Evolutionary conservation across 2,888 invertebrate species (phyloP).

Genomic region (Trisateles emortualis): DNA sequence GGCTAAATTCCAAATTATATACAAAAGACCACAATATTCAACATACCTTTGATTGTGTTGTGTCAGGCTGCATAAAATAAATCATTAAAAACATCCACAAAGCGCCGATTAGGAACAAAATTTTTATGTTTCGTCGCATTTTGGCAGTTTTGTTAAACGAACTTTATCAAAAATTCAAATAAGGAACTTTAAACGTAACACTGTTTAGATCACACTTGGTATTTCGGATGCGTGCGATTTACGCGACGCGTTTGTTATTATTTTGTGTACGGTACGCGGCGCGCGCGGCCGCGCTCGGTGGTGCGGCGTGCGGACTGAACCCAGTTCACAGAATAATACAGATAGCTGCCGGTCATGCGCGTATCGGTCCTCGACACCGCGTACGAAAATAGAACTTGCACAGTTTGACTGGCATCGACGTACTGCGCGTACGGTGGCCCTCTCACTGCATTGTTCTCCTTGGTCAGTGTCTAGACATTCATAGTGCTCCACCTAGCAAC

Average conservation of each 20-base stretch:
- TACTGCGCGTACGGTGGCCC: conserved; percentile 41
- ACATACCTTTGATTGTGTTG: conserved; percentile 74
- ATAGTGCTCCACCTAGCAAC: conserved; percentile 25
- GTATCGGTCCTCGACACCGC: conserved; percentile 71
- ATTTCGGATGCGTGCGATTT: conserved; percentile 41
- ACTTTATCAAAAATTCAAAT: conserved; percentile 21
- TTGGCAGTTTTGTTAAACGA: conserved; percentile 35
- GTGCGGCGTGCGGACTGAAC: conserved; percentile 75
- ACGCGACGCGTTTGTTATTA: conserved; percentile 58
- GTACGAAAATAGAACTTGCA: conserved; percentile 72
- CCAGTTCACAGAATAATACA: conserved; percentile 52
- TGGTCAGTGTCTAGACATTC: conserved; percentile 45
- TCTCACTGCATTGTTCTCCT: conserved; percentile 57
- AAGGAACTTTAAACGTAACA: conserved; percentile 39
- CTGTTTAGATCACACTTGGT: conserved; percentile 44
- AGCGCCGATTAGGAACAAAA: conserved; percentile 74
- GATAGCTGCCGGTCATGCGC: conserved; percentile 77
- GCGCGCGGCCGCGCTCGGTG: conserved; percentile 82
- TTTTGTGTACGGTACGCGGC: conserved; percentile 62
- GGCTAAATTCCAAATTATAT: conserved; percentile 21
- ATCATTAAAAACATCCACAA: conserved; percentile 81
- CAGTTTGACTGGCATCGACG: conserved; percentile 49
- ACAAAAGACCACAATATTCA: conserved; percentile 21
- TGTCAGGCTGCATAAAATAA: conserved; percentile 81
- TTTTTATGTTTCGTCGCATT: conserved; percentile 82